A percentile compares a stretch with the other conserved stretches of the same genome.
These are phyloP conservation scores for Coregonus sp. DNA, from an alignment of 2,797 vertebrate genomes.

Conservation along the genomic window DNA sequence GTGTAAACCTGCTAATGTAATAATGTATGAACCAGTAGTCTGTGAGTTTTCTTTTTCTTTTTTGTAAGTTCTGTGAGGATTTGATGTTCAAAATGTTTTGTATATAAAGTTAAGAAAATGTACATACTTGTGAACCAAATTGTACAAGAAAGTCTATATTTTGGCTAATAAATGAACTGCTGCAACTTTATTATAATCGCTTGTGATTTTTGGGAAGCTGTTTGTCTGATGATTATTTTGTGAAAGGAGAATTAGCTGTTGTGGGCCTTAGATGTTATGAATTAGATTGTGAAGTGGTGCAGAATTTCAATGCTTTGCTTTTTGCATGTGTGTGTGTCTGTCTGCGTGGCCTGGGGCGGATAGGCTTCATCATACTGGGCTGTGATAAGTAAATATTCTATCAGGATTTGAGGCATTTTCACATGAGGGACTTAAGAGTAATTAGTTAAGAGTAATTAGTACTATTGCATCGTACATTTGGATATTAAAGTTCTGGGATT, in stretches of 20 bases:
- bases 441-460: no score
- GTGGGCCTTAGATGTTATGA: constrained; percentile 42
- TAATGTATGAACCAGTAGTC: constrained; percentile 88
- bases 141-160: constrained; percentile 99
- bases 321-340: constrained; percentile 20
- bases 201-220: constrained; percentile 50
- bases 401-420: constrained; percentile 72
- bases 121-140: constrained; percentile 99
- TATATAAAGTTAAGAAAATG: constrained; percentile 97
- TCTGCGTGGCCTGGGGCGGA: constrained; percentile 47
- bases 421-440: constrained; percentile 69
- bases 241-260: background rate
- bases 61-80: constrained; percentile 87
- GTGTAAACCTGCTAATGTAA: constrained; percentile 92
- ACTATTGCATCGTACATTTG: constrained; percentile 71
- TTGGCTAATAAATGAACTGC: constrained; percentile 99
- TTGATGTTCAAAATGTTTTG: constrained; percentile 88
- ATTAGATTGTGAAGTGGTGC: constrained; percentile 14
- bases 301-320: constrained; percentile 39
- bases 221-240: constrained; percentile 4
- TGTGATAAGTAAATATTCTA: constrained; percentile 66
- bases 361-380: constrained; percentile 57
- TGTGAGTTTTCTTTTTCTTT: constrained; percentile 78
- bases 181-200: constrained; percentile 84
- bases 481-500: constrained; percentile 77